Evolutionary conservation across 1,140 invertebrate genomes (phyloP).

Genomic region (Trypoxylus dichotomus): DNA sequence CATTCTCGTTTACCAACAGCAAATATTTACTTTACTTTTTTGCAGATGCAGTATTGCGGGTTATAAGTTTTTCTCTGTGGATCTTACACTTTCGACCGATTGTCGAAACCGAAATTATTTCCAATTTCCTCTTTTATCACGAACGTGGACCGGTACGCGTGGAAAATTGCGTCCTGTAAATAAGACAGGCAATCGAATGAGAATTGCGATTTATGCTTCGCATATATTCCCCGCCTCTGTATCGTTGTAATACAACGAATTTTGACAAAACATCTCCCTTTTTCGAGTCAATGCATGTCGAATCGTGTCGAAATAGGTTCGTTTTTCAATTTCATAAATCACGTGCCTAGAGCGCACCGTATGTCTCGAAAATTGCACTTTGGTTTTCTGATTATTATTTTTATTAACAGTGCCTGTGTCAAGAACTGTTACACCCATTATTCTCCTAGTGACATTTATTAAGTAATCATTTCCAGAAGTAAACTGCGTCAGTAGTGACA

Average conservation of each 20-base stretch:
- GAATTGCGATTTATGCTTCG: constrained; percentile 13
- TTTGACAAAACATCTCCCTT: constrained; percentile 1
- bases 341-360: not conserved
- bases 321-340: constrained; percentile 15
- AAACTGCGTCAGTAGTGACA: no score
- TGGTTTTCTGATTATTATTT: no score
- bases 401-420: no score
- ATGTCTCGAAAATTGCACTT: not conserved
- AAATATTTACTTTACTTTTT: constrained; percentile 7
- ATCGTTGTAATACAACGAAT: not conserved
- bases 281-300: not conserved
- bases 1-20: not conserved
- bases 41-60: not conserved
- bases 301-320: not conserved
- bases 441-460: no score
- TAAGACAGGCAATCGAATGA: constrained; percentile 21
- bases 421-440: no score
- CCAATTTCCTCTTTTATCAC: constrained; percentile 9
- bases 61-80: not conserved
- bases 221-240: not conserved
- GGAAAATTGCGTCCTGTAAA: constrained; percentile 13
- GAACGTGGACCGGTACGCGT: not conserved
- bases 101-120: constrained; percentile 7
- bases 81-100: constrained; percentile 1
- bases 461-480: no score